Conservation (phyloP, 2,113 vertebrate species). For the Hippoglossus stenolepis region DNA sequence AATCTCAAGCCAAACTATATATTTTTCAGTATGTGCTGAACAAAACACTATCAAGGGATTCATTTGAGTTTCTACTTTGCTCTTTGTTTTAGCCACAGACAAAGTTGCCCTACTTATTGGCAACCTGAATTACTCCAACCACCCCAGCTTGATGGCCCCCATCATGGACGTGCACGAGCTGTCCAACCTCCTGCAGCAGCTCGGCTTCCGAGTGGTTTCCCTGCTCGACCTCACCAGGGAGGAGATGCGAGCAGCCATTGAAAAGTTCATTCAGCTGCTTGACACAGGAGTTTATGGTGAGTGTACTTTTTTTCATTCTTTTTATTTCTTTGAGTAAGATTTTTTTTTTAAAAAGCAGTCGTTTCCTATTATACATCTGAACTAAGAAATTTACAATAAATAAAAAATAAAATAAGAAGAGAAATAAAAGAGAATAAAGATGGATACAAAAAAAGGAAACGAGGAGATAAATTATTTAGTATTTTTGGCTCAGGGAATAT, state of each 20-base stretch:
- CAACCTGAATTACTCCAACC: conserved; percentile 87
- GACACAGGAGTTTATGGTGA: conserved; percentile 88
- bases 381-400: no score
- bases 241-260: conserved; percentile 85
- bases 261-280: conserved; percentile 86
- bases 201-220: conserved; percentile 89
- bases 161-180: conserved; percentile 88
- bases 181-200: conserved; percentile 83
- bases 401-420: no score
- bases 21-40: not conserved
- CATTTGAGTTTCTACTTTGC: conserved; percentile 1
- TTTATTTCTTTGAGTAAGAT: no score
- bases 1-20: not conserved
- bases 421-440: no score
- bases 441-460: no score
- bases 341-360: no score
- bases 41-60: not conserved
- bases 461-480: no score
- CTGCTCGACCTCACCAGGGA: conserved; percentile 87
- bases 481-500: no score
- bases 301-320: conserved; percentile 18
- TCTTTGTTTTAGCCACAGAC: conserved; percentile 82
- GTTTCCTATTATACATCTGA: no score
- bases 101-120: conserved; percentile 91
- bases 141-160: conserved; percentile 86